phyloP scores from a whole-genome alignment of 1,140 invertebrate species.

The Orchesella cincta region DNA sequence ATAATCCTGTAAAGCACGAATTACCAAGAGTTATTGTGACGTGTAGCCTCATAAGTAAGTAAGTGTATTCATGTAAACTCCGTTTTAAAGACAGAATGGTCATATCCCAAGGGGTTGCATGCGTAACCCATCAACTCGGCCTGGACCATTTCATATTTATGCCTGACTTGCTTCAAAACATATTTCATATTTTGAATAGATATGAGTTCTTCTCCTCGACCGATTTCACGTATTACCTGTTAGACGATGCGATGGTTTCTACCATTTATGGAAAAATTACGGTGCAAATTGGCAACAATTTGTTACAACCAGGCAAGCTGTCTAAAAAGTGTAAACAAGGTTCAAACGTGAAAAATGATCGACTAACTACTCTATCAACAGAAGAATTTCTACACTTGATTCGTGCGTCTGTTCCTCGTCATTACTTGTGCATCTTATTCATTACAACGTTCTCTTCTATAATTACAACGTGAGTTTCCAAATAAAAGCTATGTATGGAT shows the following conservation, averaged over 20 bases:
- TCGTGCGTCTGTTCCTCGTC: not conserved
- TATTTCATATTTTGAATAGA: no score
- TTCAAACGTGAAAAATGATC: not conserved
- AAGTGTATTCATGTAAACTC: no score
- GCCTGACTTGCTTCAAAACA: no score
- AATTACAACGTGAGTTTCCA: not conserved
- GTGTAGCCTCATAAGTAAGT: no score
- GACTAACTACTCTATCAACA: not conserved
- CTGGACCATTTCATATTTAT: not conserved
- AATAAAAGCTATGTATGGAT: not conserved
- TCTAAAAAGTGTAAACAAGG: not conserved
- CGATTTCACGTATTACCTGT: not conserved
- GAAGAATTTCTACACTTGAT: not conserved
- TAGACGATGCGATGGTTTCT: not conserved
- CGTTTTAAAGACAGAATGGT: no score
- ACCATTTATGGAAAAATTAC: slow-evolving; percentile 21
- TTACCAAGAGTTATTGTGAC: no score
- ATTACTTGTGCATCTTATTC: not conserved
- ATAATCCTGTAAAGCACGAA: no score
- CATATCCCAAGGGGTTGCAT: not conserved
- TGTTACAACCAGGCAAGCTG: not conserved
- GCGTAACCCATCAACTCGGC: not conserved
- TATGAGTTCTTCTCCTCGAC: not conserved
- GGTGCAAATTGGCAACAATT: slow-evolving; percentile 25
- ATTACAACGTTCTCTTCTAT: not conserved